Percentiles rank a stretch among this genome's conserved stretches.
These are phyloP conservation scores for Iphiclides podalirius DNA, from an alignment of 2,888 invertebrate genomes.

Conservation along the genomic window DNA sequence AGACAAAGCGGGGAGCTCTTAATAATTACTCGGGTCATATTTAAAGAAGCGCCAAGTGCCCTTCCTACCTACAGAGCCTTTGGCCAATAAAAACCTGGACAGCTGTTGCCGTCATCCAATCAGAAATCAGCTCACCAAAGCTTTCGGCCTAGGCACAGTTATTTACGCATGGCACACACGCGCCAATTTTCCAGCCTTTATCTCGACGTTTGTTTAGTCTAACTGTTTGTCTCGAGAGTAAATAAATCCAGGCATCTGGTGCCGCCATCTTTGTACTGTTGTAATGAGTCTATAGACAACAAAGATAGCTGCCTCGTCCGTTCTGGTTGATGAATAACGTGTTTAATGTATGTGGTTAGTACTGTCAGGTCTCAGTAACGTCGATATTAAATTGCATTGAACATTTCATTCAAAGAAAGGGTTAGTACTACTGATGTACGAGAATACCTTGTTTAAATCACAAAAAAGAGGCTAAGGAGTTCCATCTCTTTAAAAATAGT, in stretches of 20 bases:
- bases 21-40: not conserved
- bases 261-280: constrained; percentile 10
- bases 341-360: constrained; percentile 2
- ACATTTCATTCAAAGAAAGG: too few species aligned
- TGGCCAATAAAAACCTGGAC: constrained; percentile 39
- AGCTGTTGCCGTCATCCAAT: constrained; percentile 30
- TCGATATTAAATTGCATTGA: too few species aligned
- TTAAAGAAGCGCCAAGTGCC: not conserved
- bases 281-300: not conserved
- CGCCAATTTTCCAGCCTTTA: constrained; percentile 10
- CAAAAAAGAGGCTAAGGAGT: too few species aligned
- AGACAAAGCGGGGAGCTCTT: not conserved
- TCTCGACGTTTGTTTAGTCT: constrained; percentile 16
- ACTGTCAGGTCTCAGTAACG: not conserved
- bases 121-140: constrained; percentile 29
- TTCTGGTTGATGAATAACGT: not conserved
- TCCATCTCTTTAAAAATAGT: too few species aligned
- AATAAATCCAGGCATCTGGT: not conserved
- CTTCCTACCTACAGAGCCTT: constrained; percentile 15
- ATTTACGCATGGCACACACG: constrained; percentile 13
- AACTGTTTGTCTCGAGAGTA: constrained; percentile 11
- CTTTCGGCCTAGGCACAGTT: constrained; percentile 21
- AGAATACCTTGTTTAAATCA: too few species aligned
- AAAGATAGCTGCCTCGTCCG: not conserved
- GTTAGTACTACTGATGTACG: too few species aligned